These are phyloP conservation scores for Lucifuga dentata DNA, from an alignment of 2,113 vertebrate genomes.

Conservation along the genomic window DNA sequence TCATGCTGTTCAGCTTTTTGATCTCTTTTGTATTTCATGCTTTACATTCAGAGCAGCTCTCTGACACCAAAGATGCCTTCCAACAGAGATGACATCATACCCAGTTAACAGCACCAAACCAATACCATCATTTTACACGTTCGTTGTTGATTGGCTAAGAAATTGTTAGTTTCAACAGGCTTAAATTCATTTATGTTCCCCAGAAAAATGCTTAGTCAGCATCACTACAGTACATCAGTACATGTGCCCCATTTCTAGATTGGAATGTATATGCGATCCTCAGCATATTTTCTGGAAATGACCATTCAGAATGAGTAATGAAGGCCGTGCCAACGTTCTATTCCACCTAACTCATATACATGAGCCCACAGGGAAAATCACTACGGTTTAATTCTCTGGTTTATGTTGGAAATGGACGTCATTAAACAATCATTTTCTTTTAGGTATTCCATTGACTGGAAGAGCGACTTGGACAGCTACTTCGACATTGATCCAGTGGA, in stretches of 20 bases:
- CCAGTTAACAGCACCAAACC: conserved; percentile 41
- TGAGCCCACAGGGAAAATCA: conserved; percentile 37
- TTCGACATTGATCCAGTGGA: conserved; percentile 93
- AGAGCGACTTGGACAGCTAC: conserved; percentile 92
- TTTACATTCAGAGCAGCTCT: conserved; percentile 50
- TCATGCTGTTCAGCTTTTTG: conserved; percentile 31
- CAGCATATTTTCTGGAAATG: conserved; percentile 76
- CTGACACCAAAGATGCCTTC: conserved; percentile 35
- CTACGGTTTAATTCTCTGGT: conserved; percentile 37
- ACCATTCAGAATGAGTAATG: conserved; percentile 76
- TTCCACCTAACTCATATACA: conserved; percentile 65
- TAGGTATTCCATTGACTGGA: conserved; percentile 97
- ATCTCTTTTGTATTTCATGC: conserved; percentile 34
- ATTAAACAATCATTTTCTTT: conserved; percentile 57
- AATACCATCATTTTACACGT: conserved; percentile 30
- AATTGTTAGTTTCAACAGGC: conserved; percentile 62
- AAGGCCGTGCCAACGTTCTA: conserved; percentile 54
- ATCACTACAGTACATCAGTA: conserved; percentile 43
- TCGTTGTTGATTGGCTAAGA: conserved; percentile 32
- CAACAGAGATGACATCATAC: conserved; percentile 12
- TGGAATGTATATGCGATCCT: conserved; percentile 62
- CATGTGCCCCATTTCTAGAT: conserved; percentile 62
- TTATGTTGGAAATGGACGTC: conserved; percentile 41
- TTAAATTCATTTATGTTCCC: conserved; percentile 57
- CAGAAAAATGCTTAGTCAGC: conserved; percentile 70